Evolutionary conservation across 2,113 vertebrate species (phyloP), one percentile per base, ranked within the genome.

Genomic region (Atherinomorus stipes): DNA sequence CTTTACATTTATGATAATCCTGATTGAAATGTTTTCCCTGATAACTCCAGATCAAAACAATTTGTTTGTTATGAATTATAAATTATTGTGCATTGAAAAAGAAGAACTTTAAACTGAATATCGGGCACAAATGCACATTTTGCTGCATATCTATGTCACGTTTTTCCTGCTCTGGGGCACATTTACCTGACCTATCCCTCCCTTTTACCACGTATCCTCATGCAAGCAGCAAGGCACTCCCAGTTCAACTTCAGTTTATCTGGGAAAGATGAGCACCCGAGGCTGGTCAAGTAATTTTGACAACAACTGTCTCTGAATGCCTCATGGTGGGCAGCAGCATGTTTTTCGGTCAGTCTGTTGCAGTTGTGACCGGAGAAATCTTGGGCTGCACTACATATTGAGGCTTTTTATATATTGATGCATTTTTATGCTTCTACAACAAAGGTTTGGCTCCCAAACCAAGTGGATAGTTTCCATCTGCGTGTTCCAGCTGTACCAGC

Each of bases 181-280:
- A 77, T 87, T 78, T 77, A 75, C 71, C 69, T 79, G 72, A 80
- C 81, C 69, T 71, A 38, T 64, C 69, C 9, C 42, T 89, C 86
- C 88, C 75, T 80, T 72, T 81, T 76, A 81, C 74, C 85, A 89
- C 84, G 75, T 91, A 80, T 82, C 74, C 53, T 45, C 66, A 51
- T 25, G 52, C 21, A 59, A 75, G 58, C 60, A 65, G 19, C 45
- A 22, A 70, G 66, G 79, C 63, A 28, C 70, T 71, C 60, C 19
- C 38, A 61, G 40, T 74, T 38, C 56, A 60, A 34, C 18, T 58
- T 49, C 18, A 51, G 28, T 69, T 80, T 54, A 72, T 70, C 66
- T 40, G 26, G 16, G 40, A 69, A 53, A 70, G 67, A 23, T 11
- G 51, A 78, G 45, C 71, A 51, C 84, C 74, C 21, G 10, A 63